Evolutionary conservation across 2,888 invertebrate genomes (phyloP).

Genomic region (Leucophenga maculata): DNA sequence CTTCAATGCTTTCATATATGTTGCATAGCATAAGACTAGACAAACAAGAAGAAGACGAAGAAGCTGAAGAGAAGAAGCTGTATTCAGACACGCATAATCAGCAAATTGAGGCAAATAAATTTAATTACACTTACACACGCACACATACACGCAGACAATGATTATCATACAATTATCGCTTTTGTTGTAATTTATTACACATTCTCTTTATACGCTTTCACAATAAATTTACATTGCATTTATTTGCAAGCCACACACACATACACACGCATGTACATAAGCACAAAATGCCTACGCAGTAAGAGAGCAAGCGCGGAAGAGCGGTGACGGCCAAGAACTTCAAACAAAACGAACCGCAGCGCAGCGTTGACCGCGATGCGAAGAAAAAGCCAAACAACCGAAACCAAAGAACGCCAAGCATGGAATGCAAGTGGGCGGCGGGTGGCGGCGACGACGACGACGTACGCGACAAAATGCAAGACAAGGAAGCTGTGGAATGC

Average conservation of each 20-base stretch:
- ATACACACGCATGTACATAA: slow-evolving; percentile 25
- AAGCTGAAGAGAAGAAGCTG: no score
- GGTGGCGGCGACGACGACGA: slow-evolving; percentile 11
- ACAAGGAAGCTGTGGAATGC: slow-evolving; percentile 27
- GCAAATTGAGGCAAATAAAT: slow-evolving; percentile 3
- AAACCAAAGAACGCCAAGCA: not conserved
- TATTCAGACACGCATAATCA: no score
- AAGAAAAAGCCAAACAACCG: no score
- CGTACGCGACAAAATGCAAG: not conserved
- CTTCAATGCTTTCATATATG: no score
- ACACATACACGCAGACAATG: slow-evolving; percentile 9
- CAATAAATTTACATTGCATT: slow-evolving; percentile 17
- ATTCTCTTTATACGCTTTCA: not conserved
- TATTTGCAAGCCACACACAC: slow-evolving; percentile 23
- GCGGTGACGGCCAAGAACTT: slow-evolving; percentile 40
- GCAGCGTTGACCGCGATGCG: no score
- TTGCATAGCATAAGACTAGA: slow-evolving; percentile 38
- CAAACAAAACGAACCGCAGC: slow-evolving; percentile 16
- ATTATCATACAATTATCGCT: not conserved
- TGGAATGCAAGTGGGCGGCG: slow-evolving; percentile 21
- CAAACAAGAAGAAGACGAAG: no score
- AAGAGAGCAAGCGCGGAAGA: not conserved
- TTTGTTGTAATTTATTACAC: slow-evolving; percentile 5
- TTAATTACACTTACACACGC: not conserved
- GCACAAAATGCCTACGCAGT: not conserved